These are phyloP conservation scores for Scyliorhinus canicula DNA, from an alignment of 2,797 vertebrate species.

Conservation along the genomic window DNA sequence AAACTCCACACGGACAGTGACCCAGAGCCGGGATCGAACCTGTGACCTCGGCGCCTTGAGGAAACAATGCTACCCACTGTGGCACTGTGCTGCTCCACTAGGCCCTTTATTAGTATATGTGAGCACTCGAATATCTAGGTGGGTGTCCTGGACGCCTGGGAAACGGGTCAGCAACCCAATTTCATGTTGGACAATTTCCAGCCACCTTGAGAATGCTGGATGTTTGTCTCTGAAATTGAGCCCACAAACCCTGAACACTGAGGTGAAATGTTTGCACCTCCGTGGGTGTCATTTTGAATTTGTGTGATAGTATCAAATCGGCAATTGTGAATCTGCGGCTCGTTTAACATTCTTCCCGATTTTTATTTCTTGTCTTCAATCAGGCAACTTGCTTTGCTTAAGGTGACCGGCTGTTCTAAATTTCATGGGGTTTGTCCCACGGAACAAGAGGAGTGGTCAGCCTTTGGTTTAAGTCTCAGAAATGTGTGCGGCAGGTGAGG, in stretches of 20 bases:
- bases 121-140: background rate
- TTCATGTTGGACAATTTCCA: too few species aligned
- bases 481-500: too few species aligned
- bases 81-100: too few species aligned
- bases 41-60: too few species aligned
- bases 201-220: too few species aligned
- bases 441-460: too few species aligned
- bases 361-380: background rate
- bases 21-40: too few species aligned
- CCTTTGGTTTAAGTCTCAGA: too few species aligned
- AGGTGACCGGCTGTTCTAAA: too few species aligned
- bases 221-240: background rate
- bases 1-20: too few species aligned
- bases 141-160: background rate
- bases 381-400: background rate
- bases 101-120: background rate
- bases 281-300: background rate
- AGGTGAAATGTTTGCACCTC: background rate
- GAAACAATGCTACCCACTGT: too few species aligned
- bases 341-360: background rate
- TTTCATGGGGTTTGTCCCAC: too few species aligned
- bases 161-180: background rate
- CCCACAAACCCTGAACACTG: background rate
- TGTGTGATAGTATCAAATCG: background rate
- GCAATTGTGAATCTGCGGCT: background rate